Evolutionary conservation across 1,140 invertebrate genomes (phyloP).

Genomic region (Diachasma alloeum): DNA sequence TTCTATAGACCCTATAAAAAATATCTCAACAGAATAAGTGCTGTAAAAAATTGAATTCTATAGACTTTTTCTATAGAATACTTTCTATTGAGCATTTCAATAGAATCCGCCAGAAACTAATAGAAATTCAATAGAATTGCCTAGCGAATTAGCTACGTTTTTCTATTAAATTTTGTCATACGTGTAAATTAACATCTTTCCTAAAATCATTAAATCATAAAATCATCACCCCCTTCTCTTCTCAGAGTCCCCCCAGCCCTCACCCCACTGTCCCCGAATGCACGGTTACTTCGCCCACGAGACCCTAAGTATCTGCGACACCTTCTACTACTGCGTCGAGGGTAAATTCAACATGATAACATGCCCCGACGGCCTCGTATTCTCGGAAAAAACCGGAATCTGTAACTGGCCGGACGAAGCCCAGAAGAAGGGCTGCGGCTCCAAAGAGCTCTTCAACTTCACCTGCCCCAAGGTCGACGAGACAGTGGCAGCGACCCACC

Average conservation of each 20-base stretch:
- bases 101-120: too few relatives aligned
- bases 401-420: slow-evolving; percentile 93
- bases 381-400: slow-evolving; percentile 87
- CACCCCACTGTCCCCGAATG: slow-evolving; percentile 79
- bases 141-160: neutral
- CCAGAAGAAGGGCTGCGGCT: slow-evolving; percentile 84
- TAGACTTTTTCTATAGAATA: too few relatives aligned
- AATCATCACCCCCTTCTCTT: too few relatives aligned
- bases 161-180: too few relatives aligned
- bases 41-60: too few relatives aligned
- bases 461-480: slow-evolving; percentile 82
- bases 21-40: too few relatives aligned
- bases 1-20: too few relatives aligned
- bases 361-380: slow-evolving; percentile 87
- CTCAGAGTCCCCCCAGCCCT: slow-evolving; percentile 78
- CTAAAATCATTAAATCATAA: too few relatives aligned
- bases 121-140: neutral
- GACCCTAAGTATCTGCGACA: slow-evolving; percentile 80
- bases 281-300: slow-evolving; percentile 91
- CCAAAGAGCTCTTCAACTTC: slow-evolving; percentile 86
- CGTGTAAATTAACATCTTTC: too few relatives aligned
- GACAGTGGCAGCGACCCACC: slow-evolving; percentile 77
- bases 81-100: too few relatives aligned
- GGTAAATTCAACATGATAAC: slow-evolving; percentile 89
- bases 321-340: slow-evolving; percentile 92